These are phyloP conservation scores for Melieria crassipennis DNA, from an alignment of 2,888 invertebrate genomes.

Conservation along the genomic window DNA sequence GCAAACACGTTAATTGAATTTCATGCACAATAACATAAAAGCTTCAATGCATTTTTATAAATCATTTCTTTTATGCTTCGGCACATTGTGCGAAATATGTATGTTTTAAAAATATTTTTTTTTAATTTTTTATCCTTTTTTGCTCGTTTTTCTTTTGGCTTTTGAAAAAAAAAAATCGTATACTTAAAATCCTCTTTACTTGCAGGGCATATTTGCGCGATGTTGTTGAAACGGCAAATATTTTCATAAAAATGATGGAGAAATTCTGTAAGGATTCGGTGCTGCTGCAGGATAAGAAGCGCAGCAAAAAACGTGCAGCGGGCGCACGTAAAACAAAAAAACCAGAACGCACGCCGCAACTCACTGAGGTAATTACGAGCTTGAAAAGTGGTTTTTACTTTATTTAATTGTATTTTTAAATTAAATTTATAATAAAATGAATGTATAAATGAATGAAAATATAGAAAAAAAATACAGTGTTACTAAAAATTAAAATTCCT, in stretches of 20 bases:
- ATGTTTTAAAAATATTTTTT: not conserved
- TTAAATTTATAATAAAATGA: too few relatives aligned
- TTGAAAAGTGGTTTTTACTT: too few relatives aligned
- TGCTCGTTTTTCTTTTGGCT: not conserved
- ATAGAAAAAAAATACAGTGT: not conserved
- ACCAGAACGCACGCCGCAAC: constrained; percentile 64
- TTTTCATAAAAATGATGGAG: constrained; percentile 92
- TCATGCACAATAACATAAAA: not conserved
- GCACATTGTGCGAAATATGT: too few relatives aligned
- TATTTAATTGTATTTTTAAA: too few relatives aligned
- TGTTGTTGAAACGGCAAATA: constrained; percentile 87
- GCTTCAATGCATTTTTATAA: not conserved
- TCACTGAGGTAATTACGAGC: constrained; percentile 56
- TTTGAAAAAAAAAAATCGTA: not conserved
- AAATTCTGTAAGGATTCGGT: constrained; percentile 72
- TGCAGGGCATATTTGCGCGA: constrained; percentile 83
- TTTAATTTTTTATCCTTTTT: not conserved
- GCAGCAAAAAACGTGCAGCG: constrained; percentile 48
- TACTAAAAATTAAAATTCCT: too few relatives aligned
- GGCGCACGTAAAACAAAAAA: constrained; percentile 47
- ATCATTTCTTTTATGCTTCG: too few relatives aligned
- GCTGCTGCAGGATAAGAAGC: constrained; percentile 76
- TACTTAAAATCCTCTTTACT: constrained; percentile 35
- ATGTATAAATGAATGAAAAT: not conserved
- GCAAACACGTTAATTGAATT: not conserved